A percentile compares a stretch with the other conserved stretches of the same genome.
Conservation (phyloP, 1,140 invertebrate genomes). For the Heliothis virescens region DNA sequence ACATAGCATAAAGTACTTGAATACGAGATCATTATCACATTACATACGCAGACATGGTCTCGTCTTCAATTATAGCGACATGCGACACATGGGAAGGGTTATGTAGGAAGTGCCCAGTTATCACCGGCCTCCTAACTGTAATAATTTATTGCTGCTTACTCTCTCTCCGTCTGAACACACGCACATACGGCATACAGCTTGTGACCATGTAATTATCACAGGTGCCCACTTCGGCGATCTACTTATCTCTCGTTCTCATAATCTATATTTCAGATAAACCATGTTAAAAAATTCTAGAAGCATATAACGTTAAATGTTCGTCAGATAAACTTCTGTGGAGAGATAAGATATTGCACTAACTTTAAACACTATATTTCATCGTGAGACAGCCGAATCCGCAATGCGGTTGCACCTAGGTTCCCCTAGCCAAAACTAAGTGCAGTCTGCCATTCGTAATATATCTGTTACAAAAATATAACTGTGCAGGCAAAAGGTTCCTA, state of each 20-base stretch:
- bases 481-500: neutral
- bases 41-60: slow-evolving; percentile 7
- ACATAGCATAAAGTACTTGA: too few species aligned
- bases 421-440: neutral
- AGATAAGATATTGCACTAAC: slow-evolving; percentile 22
- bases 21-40: neutral
- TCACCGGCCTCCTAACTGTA: slow-evolving; percentile 23
- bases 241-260: slow-evolving; percentile 9
- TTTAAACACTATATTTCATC: slow-evolving; percentile 9
- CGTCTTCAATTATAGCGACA: neutral
- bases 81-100: neutral
- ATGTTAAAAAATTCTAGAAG: neutral
- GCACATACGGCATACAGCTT: neutral
- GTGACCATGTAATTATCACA: slow-evolving; percentile 32
- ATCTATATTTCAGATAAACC: slow-evolving; percentile 20
- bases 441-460: neutral
- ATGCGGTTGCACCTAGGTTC: neutral
- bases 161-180: neutral
- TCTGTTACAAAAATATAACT: neutral
- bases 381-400: slow-evolving; percentile 16
- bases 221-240: neutral
- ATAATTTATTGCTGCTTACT: slow-evolving; percentile 37
- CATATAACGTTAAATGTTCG: neutral
- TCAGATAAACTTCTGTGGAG: neutral
- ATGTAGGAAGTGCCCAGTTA: slow-evolving; percentile 22